These are phyloP conservation scores for Ctena decussata DNA, from an alignment of 2,888 invertebrate species.

Conservation along the genomic window DNA sequence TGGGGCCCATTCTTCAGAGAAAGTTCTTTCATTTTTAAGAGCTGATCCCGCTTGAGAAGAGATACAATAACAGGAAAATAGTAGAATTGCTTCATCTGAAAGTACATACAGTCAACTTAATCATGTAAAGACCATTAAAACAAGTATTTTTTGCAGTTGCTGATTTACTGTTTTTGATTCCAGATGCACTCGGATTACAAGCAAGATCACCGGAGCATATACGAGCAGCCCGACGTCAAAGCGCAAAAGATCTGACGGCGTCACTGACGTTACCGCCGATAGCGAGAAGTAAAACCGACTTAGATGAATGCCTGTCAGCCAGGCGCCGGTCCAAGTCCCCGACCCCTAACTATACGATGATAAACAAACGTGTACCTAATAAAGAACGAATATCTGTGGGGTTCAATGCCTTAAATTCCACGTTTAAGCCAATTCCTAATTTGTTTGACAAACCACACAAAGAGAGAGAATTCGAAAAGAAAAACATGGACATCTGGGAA, in stretches of 20 bases:
- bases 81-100: too few species aligned
- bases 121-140: too few species aligned
- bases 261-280: conserved; percentile 61
- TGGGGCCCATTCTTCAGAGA: too few species aligned
- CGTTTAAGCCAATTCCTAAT: conserved; percentile 60
- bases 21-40: too few species aligned
- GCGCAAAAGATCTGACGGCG: neutral
- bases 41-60: too few species aligned
- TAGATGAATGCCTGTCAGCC: conserved; percentile 19
- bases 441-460: conserved; percentile 47
- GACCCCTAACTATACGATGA: conserved; percentile 63
- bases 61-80: too few species aligned
- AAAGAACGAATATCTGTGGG: neutral
- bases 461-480: conserved; percentile 33
- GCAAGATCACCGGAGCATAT: neutral
- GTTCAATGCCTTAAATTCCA: conserved; percentile 50
- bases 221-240: neutral
- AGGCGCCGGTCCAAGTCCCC: conserved; percentile 39
- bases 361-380: conserved; percentile 48
- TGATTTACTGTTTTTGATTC: neutral
- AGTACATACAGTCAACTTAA: too few species aligned
- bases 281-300: conserved; percentile 51
- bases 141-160: too few species aligned
- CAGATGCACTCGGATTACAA: neutral
- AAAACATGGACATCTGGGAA: conserved; percentile 60